Evolutionary conservation across 2,888 invertebrate species (phyloP).

Genomic region (Dryobotodes eremita): DNA sequence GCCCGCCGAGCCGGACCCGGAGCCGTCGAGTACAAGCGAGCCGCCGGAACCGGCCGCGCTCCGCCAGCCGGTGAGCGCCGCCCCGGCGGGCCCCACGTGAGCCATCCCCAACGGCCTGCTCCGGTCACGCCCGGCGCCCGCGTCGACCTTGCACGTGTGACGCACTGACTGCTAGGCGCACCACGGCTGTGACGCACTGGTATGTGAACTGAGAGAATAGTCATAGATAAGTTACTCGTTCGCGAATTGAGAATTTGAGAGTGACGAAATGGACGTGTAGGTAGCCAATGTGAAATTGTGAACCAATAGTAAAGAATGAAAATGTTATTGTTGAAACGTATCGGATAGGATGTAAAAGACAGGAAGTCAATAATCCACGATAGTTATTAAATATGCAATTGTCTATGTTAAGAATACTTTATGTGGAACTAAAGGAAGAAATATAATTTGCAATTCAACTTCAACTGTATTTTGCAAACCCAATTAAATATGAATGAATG

Average conservation of each 20-base stretch:
- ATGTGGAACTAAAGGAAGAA: constrained; percentile 77
- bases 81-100: constrained; percentile 65
- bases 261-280: constrained; percentile 82
- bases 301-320: constrained; percentile 81
- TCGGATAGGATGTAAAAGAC: constrained; percentile 82
- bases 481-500: constrained; percentile 51
- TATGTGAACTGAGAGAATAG: constrained; percentile 79
- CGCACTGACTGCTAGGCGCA: constrained; percentile 64
- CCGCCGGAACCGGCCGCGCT: constrained; percentile 70
- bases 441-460: constrained; percentile 72
- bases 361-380: constrained; percentile 79
- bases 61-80: constrained; percentile 71
- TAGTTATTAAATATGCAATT: constrained; percentile 70
- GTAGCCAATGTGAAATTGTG: constrained; percentile 87
- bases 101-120: constrained; percentile 57
- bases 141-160: constrained; percentile 64
- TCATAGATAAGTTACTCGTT: constrained; percentile 73
- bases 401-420: constrained; percentile 71
- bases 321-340: constrained; percentile 88
- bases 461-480: constrained; percentile 50
- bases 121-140: constrained; percentile 44
- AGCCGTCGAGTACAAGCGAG: constrained; percentile 65
- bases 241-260: constrained; percentile 71
- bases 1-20: constrained; percentile 78
- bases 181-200: constrained; percentile 71